Evolutionary conservation across 2,888 invertebrate species (phyloP).

Genomic region (Habrosyne pyritoides): DNA sequence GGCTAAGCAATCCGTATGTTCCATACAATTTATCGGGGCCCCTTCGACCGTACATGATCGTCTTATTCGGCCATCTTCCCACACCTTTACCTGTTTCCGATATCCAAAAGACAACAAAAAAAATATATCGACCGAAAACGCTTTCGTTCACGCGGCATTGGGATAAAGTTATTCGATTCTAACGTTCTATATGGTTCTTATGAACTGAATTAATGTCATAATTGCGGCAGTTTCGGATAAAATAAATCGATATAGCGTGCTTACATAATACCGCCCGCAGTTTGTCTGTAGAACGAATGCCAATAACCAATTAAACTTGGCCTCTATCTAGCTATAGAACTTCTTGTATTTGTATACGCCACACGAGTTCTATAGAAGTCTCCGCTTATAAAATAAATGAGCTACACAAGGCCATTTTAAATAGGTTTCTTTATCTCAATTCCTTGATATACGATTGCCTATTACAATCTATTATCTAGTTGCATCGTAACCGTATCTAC

Average conservation of each 20-base stretch:
- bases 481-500: slow-evolving; percentile 25
- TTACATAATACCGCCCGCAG: slow-evolving; percentile 79
- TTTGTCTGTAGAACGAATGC: slow-evolving; percentile 54
- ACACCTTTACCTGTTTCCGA: slow-evolving; percentile 66
- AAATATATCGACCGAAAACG: slow-evolving; percentile 51
- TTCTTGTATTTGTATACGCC: slow-evolving; percentile 34
- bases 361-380: slow-evolving; percentile 39
- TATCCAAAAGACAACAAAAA: slow-evolving; percentile 48
- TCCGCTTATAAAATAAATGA: slow-evolving; percentile 46
- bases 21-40: slow-evolving; percentile 61
- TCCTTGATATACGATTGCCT: slow-evolving; percentile 55
- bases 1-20: slow-evolving; percentile 41
- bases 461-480: slow-evolving; percentile 54
- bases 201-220: slow-evolving; percentile 80
- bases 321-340: slow-evolving; percentile 50
- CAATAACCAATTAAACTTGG: slow-evolving; percentile 57
- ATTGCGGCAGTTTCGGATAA: slow-evolving; percentile 78
- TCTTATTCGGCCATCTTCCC: slow-evolving; percentile 65
- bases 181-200: slow-evolving; percentile 72
- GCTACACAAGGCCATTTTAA: slow-evolving; percentile 59
- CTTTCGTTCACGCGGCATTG: slow-evolving; percentile 62
- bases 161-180: slow-evolving; percentile 74
- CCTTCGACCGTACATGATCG: slow-evolving; percentile 55
- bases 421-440: slow-evolving; percentile 56
- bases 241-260: slow-evolving; percentile 77